Evolutionary conservation across 2,797 vertebrate genomes (phyloP).

Genomic region (Ceryle rudis): DNA sequence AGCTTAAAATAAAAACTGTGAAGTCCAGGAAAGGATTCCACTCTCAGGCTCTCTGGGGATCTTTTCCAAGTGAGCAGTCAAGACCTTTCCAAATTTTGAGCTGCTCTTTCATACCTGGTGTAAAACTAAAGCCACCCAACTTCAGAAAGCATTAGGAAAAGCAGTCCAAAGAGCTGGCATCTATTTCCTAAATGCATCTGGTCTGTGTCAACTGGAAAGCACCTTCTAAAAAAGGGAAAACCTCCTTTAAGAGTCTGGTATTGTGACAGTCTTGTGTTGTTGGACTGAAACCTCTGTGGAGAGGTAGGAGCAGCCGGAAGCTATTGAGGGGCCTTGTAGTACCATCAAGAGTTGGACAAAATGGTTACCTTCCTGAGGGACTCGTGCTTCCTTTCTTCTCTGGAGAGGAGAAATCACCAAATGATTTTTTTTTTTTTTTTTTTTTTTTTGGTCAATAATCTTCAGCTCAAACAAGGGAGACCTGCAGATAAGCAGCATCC

Average conservation of each 20-base stretch:
- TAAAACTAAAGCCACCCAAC: slow-evolving; percentile 1
- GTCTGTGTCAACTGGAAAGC: background rate
- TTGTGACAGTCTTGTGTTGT: background rate
- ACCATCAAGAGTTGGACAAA: background rate
- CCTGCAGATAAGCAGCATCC: background rate
- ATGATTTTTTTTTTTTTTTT: too few relatives aligned
- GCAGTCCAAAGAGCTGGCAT: background rate
- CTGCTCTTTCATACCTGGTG: slow-evolving; percentile 23
- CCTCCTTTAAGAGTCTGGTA: background rate
- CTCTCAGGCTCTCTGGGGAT: slow-evolving; percentile 13
- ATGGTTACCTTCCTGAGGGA: background rate
- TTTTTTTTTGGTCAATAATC: background rate
- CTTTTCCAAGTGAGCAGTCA: slow-evolving; percentile 15
- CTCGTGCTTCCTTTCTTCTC: background rate
- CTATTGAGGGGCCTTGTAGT: background rate
- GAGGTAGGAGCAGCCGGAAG: background rate
- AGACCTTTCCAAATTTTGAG: slow-evolving; percentile 27
- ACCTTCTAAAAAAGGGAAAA: background rate
- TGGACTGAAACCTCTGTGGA: background rate
- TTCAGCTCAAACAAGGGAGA: background rate
- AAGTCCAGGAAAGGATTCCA: slow-evolving; percentile 21
- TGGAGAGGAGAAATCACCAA: background rate
- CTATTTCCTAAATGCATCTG: background rate
- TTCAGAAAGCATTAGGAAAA: background rate
- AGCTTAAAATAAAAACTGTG: slow-evolving; percentile 62